These are phyloP conservation scores for Takifugu rubripes DNA, from an alignment of 2,797 vertebrate genomes.

Conservation along the genomic window DNA sequence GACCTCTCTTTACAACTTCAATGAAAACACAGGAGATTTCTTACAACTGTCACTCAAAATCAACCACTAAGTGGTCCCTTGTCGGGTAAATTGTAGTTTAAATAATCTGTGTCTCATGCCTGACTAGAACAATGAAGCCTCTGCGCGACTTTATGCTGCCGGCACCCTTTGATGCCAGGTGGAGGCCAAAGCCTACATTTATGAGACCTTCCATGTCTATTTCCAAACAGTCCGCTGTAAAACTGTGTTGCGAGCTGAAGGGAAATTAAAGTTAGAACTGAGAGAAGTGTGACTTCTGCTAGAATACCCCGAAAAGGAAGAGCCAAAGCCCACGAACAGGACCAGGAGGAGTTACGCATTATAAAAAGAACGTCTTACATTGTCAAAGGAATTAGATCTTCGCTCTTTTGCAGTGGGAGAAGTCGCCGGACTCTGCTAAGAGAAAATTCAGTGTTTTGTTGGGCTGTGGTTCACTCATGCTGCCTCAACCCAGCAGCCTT, in stretches of 20 bases:
- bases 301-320: conserved; percentile 46
- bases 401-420: conserved; percentile 53
- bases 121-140: neutral
- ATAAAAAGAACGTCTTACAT: conserved; percentile 69
- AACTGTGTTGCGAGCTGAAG: conserved; percentile 9
- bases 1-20: too few relatives aligned
- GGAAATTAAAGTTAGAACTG: conserved; percentile 17
- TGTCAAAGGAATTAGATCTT: conserved; percentile 66
- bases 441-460: conserved; percentile 65
- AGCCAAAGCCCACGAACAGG: conserved; percentile 32
- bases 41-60: conserved; percentile 21
- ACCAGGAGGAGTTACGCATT: conserved; percentile 36
- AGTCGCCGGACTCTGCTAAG: conserved; percentile 70
- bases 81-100: too few relatives aligned
- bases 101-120: neutral
- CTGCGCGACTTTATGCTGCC: too few relatives aligned
- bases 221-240: conserved; percentile 6
- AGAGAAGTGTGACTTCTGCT: conserved; percentile 19
- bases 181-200: conserved; percentile 16
- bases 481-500: neutral
- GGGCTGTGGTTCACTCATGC: conserved; percentile 8
- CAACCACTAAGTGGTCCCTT: too few relatives aligned
- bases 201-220: conserved; percentile 6
- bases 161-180: conserved; percentile 1
- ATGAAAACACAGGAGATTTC: too few relatives aligned